Conservation (phyloP, 2,113 vertebrate genomes). For the Sturnira hondurensis region DNA sequence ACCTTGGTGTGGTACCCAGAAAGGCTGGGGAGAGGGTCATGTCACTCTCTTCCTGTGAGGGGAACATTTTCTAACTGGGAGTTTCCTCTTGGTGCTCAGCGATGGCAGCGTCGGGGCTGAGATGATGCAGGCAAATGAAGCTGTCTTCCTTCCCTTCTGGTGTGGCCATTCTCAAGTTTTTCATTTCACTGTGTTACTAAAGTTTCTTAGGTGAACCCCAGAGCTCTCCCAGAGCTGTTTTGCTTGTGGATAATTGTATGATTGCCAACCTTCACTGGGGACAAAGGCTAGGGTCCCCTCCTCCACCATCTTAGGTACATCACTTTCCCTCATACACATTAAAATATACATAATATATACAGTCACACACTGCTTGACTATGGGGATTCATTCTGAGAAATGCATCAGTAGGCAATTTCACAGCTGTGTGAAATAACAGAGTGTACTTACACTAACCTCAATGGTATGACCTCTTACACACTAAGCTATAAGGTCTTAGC, state of each 20-base stretch:
- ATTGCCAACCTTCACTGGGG: not conserved
- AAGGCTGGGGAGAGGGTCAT: not conserved
- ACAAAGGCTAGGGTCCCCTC: not conserved
- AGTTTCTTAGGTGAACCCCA: not conserved
- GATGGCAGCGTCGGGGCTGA: not conserved
- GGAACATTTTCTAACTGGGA: not conserved
- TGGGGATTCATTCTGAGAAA: not conserved
- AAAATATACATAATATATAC: not conserved
- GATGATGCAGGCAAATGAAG: not conserved
- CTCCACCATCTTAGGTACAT: not conserved
- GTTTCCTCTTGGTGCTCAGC: not conserved
- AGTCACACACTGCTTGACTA: not conserved
- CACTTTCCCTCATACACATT: not conserved
- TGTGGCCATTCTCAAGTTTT: not conserved
- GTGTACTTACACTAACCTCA: no score
- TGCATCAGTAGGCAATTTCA: no score
- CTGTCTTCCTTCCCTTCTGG: not conserved
- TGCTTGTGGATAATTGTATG: not conserved
- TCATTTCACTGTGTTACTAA: not conserved
- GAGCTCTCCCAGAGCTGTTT: not conserved
- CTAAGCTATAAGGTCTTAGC: not conserved
- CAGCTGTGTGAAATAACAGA: no score
- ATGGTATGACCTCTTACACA: not conserved
- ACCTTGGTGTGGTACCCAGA: not conserved
- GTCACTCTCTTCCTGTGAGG: not conserved